Base-by-base conservation (phyloP, 2,888 invertebrate genomes). In the Tenthredo mesomela region DNA sequence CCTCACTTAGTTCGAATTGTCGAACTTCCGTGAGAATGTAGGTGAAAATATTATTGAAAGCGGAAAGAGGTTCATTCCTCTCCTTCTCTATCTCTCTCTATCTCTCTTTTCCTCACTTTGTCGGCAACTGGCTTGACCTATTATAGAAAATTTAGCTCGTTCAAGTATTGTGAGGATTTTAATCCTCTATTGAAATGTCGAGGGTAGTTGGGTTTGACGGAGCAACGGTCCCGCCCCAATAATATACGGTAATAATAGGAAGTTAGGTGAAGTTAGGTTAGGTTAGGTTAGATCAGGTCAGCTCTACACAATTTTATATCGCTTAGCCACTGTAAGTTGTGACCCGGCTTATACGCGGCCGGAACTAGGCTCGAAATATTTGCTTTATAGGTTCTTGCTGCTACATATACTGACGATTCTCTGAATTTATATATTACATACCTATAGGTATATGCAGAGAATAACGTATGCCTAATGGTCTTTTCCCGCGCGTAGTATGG, bases 121-220 rank as follows among this genome's bases (percentile, higher is more conserved):
- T 80, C 80, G 80, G 80, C 58, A 80, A 40, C 50, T 37, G 80
- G 61, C 61, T 80, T 80, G 80, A 80, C 80, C 80, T 80, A 80
- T 80, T 80, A 80, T 80, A 61, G 80, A 37, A 61, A 80, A 67
- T 82, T 67, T 82, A 65, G 70, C 82, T 65, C 29, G 67, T 82
- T 82, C 82, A 37, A 50, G 47, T 82, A 82, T 82, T 82, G 82
- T 82, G 18, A 43, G 47, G 82, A 82, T 29, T 67, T 67, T 82
- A 82, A 82, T 70, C 82, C 67, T 70, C 82, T n/a, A 67, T 82
- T 82, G 67, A 82, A 82, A 82, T 21, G 82, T 82, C 82, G 82
- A 70, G 82, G 82, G 67, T 82, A 82, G 82, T 82, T 82, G 43
- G 47, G 82, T 82, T 82, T 82, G 65, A 82, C 82, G 82, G 47